Evolutionary conservation across 2,113 vertebrate species (phyloP), one percentile per base, ranked within the genome.

Genomic region (Benitochromis conjunctus): DNA sequence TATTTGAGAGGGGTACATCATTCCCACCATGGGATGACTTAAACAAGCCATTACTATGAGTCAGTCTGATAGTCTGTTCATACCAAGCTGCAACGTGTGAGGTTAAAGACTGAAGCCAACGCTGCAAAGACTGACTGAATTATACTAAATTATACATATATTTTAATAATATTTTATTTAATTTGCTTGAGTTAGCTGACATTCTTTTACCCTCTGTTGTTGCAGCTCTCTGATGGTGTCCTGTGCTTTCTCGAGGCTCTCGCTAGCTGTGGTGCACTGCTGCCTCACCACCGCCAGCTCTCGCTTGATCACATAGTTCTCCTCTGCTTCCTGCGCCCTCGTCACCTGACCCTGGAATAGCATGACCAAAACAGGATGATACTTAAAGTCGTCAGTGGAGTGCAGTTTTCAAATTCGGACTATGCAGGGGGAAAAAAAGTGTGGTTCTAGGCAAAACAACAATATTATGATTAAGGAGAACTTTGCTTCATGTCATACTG

Each of bases 261-360:
- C 97, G 0, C 94, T 96, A 29, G 97, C 97, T 0, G 96, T 95
- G 91, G 87, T 96, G 93, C 96, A 98, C 92, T 98, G 98, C 36
- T 98, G 97, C 79, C 96, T 95, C 69, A 97, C 97, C 84, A 98
- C 97, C 0, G 98, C 98, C 94, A 99, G 94, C 94, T 99, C 98
- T 19, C 98, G 94, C 90, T 99, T 98, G 94, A 99, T 98, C 89
- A 98, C 96, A 1, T 98, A 98, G 94, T 99, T 99, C 94, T 99
- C 98, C 92, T 99, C 98, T 0, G 98, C 98, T 88, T 99, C 98
- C 92, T 98, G 98, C 0, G 98, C 98, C 80, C 98, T 95, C 0
- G 98, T 99, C 94, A 99, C 98, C 94, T 99, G 98, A 87, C 98
- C 98, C 98, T 99, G 93, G 19, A 92, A 84, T 10, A 66, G 71